phyloP scores from a whole-genome alignment of 2,888 invertebrate species.

The Drymonia ruficornis region DNA sequence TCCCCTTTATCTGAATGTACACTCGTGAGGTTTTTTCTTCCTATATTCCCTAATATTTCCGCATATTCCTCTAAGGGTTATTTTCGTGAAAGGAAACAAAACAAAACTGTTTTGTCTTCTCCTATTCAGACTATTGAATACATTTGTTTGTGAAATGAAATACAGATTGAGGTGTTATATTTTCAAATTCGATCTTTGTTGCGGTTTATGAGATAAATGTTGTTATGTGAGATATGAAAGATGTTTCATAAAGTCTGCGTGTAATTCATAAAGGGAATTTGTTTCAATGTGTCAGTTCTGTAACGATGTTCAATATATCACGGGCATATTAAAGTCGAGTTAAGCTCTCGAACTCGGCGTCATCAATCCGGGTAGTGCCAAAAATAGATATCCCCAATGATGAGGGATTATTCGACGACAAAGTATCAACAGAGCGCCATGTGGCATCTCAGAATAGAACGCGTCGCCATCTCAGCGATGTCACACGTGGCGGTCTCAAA shows the following conservation, averaged over 20 bases:
- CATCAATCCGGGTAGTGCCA: conserved; percentile 67
- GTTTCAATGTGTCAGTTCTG: conserved; percentile 58
- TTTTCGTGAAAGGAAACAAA: conserved; percentile 50
- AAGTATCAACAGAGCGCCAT: conserved; percentile 77
- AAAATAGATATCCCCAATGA: conserved; percentile 75
- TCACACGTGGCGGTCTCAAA: conserved; percentile 80
- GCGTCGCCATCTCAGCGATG: conserved; percentile 59
- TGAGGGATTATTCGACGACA: conserved; percentile 79
- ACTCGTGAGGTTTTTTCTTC: conserved; percentile 56
- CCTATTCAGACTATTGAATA: conserved; percentile 64
- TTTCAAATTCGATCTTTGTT: conserved; percentile 52
- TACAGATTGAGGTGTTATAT: conserved; percentile 56
- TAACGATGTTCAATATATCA: conserved; percentile 69
- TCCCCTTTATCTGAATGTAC: conserved; percentile 64
- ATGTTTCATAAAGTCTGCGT: conserved; percentile 32
- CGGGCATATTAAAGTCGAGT: conserved; percentile 71
- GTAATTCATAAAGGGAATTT: conserved; percentile 60
- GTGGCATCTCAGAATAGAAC: conserved; percentile 74
- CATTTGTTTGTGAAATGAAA: conserved; percentile 60
- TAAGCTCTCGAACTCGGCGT: conserved; percentile 64
- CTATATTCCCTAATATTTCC: conserved; percentile 49
- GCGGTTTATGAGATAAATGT: conserved; percentile 36
- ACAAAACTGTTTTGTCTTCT: conserved; percentile 68
- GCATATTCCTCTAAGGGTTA: conserved; percentile 61
- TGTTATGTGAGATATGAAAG: conserved; percentile 43